Evolutionary conservation across 2,113 vertebrate genomes (phyloP).

Genomic region (Cebidichthys violaceus): DNA sequence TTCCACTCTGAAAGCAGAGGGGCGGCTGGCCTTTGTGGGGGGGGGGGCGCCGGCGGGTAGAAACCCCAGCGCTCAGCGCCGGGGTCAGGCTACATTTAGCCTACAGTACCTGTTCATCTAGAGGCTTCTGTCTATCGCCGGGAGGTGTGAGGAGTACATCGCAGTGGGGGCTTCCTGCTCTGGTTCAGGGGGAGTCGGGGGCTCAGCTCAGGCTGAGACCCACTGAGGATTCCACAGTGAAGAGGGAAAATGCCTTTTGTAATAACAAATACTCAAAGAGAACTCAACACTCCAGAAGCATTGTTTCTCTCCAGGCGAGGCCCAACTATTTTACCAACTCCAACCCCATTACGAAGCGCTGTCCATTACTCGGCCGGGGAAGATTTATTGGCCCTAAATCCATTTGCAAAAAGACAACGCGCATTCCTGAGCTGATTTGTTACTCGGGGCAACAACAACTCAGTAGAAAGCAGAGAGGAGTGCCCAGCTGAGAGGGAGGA

Average conservation of each 20-base stretch:
- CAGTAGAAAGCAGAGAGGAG: conserved; percentile 74
- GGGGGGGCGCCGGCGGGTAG: conserved; percentile 14
- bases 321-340: conserved; percentile 57
- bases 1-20: conserved; percentile 24
- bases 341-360: conserved; percentile 82
- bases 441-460: conserved; percentile 83
- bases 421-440: conserved; percentile 89
- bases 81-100: conserved; percentile 43
- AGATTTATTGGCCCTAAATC: conserved; percentile 89
- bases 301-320: not conserved
- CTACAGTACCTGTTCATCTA: conserved; percentile 50
- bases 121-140: conserved; percentile 28
- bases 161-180: conserved; percentile 53
- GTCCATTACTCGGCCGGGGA: conserved; percentile 84
- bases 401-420: conserved; percentile 86
- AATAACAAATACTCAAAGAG: conserved; percentile 11
- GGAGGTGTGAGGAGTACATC: conserved; percentile 61
- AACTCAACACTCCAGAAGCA: conserved; percentile 1
- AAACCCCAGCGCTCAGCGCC: conserved; percentile 2
- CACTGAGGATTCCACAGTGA: conserved; percentile 85
- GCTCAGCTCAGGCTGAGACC: conserved; percentile 83
- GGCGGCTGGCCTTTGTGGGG: conserved; percentile 28
- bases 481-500: conserved; percentile 32
- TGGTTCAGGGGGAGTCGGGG: conserved; percentile 69
- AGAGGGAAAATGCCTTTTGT: conserved; percentile 73